Base-by-base conservation (phyloP, 1,140 invertebrate species). In the Eumeta japonica region DNA sequence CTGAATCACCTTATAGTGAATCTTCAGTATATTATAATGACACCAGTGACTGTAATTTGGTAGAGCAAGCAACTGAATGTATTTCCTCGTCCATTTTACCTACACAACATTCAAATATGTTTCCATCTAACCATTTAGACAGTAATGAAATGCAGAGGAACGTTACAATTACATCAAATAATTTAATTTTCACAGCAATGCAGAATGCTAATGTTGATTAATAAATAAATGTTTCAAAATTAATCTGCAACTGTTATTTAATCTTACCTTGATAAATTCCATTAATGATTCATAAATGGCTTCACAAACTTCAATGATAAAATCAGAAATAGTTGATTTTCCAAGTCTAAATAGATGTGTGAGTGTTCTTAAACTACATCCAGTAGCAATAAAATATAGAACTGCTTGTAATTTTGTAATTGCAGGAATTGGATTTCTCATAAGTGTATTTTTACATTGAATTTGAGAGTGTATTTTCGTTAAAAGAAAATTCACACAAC, bases 381-480 rank as follows among this genome's bases (percentile, higher is more conserved):
- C 48, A 37, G 40, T 50, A 37, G 44, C 37, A 35, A 50, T 37
- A 47, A 47, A 50, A 28, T 51, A 48, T 2, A 51, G 42, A 45
- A 45, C 39, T 45, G 40, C 45, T 29, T 45, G 45, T 45, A 45
- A 42, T 45, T 51, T 48, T 41, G 38, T 46, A 37, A 34, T 46
- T 42, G 46, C 46, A 16, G 46, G 46, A 42, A 49, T 41, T 13
- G 42, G 42, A 48, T 35, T 45, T 45, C 33, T 43, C 28, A 37
- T 37, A n/a, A n/a, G n/a, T n/a, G n/a, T n/a, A n/a, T n/a, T n/a
- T n/a, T n/a, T n/a, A n/a, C n/a, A n/a, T n/a, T n/a, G n/a, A n/a
- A n/a, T n/a, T n/a, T n/a, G n/a, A n/a, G n/a, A n/a, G n/a, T n/a
- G n/a, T n/a, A n/a, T n/a, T n/a, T n/a, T n/a, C n/a, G n/a, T n/a